A percentile compares a stretch with the other conserved stretches of the same genome.
These are phyloP conservation scores for Melipona bicolor DNA, from an alignment of 2,888 invertebrate species.

Conservation along the genomic window DNA sequence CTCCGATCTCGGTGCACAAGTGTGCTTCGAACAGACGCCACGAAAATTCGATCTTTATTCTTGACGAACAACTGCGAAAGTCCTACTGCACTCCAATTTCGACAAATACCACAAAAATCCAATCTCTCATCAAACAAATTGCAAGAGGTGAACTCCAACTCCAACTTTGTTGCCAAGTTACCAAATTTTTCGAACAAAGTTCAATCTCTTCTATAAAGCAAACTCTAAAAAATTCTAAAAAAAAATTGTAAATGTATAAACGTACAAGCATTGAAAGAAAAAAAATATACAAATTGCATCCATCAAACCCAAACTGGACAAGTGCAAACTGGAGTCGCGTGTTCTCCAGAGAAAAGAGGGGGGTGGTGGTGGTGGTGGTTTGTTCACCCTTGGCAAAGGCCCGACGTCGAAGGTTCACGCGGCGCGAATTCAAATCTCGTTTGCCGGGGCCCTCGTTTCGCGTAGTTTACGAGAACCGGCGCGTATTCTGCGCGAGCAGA, in stretches of 20 bases:
- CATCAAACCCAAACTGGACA: not conserved
- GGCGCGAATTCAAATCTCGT: conserved; percentile 11
- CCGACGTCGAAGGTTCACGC: not conserved
- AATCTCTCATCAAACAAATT: not conserved
- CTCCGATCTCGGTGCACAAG: too few relatives aligned
- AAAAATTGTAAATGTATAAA: too few relatives aligned
- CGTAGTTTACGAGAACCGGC: conserved; percentile 33
- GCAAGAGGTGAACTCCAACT: too few relatives aligned
- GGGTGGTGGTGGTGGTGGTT: too few relatives aligned
- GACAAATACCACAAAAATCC: not conserved
- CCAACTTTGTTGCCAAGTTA: too few relatives aligned
- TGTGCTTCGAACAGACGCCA: too few relatives aligned
- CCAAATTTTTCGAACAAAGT: too few relatives aligned
- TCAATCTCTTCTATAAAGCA: too few relatives aligned
- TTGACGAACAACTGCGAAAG: too few relatives aligned
- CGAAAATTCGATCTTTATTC: not conserved
- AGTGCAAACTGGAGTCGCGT: not conserved
- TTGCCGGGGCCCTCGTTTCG: conserved; percentile 22
- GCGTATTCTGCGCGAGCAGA: conserved; percentile 32
- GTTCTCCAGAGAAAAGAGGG: not conserved
- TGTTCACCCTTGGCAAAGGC: not conserved
- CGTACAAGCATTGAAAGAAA: too few relatives aligned
- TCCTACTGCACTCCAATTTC: not conserved
- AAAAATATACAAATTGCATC: not conserved
- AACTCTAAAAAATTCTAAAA: too few relatives aligned